Percentiles rank a stretch among this genome's conserved stretches.
These are phyloP conservation scores for Pseudotriccus pelzelni DNA, from an alignment of 2,797 vertebrate genomes.

Conservation along the genomic window DNA sequence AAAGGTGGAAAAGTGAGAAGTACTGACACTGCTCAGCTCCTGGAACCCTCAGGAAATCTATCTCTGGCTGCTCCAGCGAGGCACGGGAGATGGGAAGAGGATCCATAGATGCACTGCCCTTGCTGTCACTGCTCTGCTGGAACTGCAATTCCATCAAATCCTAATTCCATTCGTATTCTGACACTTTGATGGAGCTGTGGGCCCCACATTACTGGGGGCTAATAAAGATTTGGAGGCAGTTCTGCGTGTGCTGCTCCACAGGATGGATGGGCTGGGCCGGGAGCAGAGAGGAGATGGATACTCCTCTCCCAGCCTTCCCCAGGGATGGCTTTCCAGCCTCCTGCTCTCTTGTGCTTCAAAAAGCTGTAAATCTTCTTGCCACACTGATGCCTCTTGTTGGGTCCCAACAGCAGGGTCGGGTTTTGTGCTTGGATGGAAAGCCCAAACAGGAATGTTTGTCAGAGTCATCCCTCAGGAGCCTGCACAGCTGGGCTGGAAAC, in stretches of 20 bases:
- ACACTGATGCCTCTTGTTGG: neutral
- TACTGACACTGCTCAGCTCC: neutral
- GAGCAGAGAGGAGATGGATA: neutral
- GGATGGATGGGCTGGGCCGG: neutral
- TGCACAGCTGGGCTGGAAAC: neutral
- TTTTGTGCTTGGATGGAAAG: neutral
- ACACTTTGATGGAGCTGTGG: neutral
- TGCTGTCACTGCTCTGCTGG: neutral
- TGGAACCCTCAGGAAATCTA: neutral
- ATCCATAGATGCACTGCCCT: neutral
- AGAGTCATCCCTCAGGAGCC: rapidly evolving
- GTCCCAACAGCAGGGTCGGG: neutral
- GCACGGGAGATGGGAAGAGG: neutral
- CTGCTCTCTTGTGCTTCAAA: rapidly evolving
- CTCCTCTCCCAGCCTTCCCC: neutral
- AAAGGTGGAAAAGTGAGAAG: neutral
- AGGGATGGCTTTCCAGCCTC: neutral
- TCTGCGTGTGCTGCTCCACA: rapidly evolving
- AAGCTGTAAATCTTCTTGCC: neutral
- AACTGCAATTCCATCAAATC: constrained; percentile 14
- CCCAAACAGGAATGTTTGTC: neutral
- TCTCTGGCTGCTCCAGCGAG: neutral
- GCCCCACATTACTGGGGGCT: neutral
- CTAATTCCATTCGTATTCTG: neutral
- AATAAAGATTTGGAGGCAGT: neutral